Base-by-base conservation (phyloP, 2,888 invertebrate genomes). In the Iphiclides podalirius region DNA sequence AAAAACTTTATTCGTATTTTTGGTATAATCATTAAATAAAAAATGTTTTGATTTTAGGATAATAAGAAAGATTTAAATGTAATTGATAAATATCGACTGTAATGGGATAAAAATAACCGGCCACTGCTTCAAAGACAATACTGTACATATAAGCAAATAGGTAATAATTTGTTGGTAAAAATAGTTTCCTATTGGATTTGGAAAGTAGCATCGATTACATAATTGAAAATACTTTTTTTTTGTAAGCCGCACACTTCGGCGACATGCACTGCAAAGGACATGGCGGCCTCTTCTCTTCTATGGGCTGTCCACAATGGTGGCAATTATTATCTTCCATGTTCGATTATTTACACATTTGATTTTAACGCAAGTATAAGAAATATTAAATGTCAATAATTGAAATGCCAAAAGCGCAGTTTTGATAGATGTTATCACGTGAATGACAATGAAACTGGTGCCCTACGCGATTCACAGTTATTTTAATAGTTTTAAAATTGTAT, bases 221-320 rank as follows among this genome's bases (percentile, higher is more conserved):
- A 16, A 17, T n/a, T n/a, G n/a, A n/a, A n/a, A n/a, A 9, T 48
- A 68, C 69, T 63, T 55, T 59, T 16, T 44, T 52, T 40, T 65
- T 49, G 42, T 72, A 82, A 0, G 82, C 69, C 48, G 63, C 69
- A 63, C 84, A 84, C 59, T 75, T 72, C 0, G 66, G 61, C 1
- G 80, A 75, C 57, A 59, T 65, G 51, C 84, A 84, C 35, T 72
- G 68, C 34, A 81, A 52, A 0, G 84, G 85, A 9, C 85, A 84
- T 0, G 67, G 64, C 0, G 77, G 75, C 0, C 56, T 9, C 43
- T 76, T 75, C 0, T 78, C 74, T 17, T 70, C 47, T 0, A 64
- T 55, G 0, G 68, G 67, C 43, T 75, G 67, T 1, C 78, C 69
- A 41, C 80, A 81, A 0, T 72, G 70, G 6, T 60, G 53, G 47